phyloP scores from a whole-genome alignment of 1,140 invertebrate species.

The Myzus persicae region DNA sequence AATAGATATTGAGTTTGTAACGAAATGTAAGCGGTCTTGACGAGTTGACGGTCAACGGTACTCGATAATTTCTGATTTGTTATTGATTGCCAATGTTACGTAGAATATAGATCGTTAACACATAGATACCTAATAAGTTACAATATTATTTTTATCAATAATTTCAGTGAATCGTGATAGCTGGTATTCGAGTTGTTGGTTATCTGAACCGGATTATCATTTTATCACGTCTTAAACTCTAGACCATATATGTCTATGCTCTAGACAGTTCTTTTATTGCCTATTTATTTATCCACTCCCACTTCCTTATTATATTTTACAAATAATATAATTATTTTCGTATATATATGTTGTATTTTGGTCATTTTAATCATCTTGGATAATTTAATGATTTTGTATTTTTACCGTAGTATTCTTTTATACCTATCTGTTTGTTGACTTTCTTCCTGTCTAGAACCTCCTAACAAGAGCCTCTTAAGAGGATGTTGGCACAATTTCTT shows the following conservation, averaged over 20 bases:
- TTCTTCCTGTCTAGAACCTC: too few species aligned
- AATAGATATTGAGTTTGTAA: not conserved
- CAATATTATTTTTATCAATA: not conserved
- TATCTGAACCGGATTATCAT: not conserved
- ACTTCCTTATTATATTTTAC: not conserved
- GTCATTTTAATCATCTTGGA: too few species aligned
- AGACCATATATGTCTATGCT: too few species aligned
- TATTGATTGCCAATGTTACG: too few species aligned
- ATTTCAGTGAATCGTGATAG: not conserved
- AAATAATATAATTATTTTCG: not conserved
- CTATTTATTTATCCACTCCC: not conserved
- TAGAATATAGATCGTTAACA: not conserved
- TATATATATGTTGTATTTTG: not conserved
- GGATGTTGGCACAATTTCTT: too few species aligned
- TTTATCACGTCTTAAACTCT: not conserved
- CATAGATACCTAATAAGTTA: not conserved
- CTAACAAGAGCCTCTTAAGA: too few species aligned
- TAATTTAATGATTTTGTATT: not conserved
- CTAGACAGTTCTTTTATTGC: not conserved
- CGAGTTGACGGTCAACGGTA: too few species aligned
- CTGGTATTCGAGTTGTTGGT: not conserved
- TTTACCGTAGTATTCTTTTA: not conserved
- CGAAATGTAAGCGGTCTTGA: not conserved
- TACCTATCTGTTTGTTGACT: too few species aligned
- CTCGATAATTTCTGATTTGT: not conserved